These are phyloP conservation scores for Aegypius monachus DNA, from an alignment of 2,113 vertebrate genomes.

Conservation along the genomic window DNA sequence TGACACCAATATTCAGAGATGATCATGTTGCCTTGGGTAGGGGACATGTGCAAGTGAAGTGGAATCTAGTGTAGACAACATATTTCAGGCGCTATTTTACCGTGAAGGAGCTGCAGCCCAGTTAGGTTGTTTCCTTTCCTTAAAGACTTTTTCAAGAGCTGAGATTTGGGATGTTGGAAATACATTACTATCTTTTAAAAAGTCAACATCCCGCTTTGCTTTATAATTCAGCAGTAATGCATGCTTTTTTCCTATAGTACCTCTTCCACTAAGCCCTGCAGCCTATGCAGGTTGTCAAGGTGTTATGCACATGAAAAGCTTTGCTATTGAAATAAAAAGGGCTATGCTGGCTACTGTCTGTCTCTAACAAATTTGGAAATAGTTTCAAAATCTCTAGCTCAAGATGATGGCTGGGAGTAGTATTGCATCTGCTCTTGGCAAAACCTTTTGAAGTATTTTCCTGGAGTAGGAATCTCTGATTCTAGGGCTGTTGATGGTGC, in stretches of 20 bases:
- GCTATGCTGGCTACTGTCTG: neutral
- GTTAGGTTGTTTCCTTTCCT: neutral
- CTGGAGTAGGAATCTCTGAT: neutral
- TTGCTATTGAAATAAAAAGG: neutral
- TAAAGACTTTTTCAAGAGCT: neutral
- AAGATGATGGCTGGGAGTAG: neutral
- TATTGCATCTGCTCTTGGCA: neutral
- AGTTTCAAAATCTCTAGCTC: neutral
- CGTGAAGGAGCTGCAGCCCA: neutral
- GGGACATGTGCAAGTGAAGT: rapidly evolving
- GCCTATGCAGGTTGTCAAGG: neutral
- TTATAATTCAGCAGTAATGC: neutral
- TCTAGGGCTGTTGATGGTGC: neutral
- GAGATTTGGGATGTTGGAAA: neutral
- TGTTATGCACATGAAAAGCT: neutral
- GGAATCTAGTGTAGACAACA: neutral
- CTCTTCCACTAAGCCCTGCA: neutral
- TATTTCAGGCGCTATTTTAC: neutral
- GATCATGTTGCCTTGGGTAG: neutral
- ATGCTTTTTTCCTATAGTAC: no score
- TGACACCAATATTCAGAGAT: neutral
- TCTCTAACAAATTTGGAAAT: neutral
- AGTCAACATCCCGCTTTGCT: neutral
- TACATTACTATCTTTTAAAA: neutral
- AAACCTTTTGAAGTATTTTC: neutral